Base-by-base conservation (phyloP, 1,140 invertebrate species). In the Latrodectus geometricus region DNA sequence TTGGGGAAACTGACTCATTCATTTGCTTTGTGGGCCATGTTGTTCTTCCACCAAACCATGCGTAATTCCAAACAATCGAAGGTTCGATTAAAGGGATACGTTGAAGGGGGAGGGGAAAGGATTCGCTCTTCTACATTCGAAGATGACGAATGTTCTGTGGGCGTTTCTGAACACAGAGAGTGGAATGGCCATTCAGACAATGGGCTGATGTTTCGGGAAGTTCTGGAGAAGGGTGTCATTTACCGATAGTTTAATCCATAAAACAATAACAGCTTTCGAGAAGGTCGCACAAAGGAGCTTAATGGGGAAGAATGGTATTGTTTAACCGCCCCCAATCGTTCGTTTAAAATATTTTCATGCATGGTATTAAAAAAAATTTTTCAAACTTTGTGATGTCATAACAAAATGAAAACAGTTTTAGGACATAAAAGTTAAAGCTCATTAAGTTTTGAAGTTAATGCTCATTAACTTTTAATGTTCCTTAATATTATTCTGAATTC, bases 81-180 rank as follows among this genome's bases (percentile, higher is more conserved):
- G 49, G 80, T 83, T 83, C 69, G 80, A 83, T 83, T 83, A 83
- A 73, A 74, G 68, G 68, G 21, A 20, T 35, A 75, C 52, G 74
- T 56, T 76, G 52, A 9, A 35, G 23, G 70, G 48, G 17, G 70
- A 48, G 17, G 23, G 54, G 50, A 50, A 50, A 74, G 72, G 23
- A 76, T 23, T 23, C 0, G 35, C 48, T n/a, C 12, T 48, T 17
- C 9, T 49, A 73, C 48, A 35, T 23, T 9, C 70, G 48, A 66
- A 69, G 12, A 72, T 52, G 68, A 70, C 49, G 68, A 56, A 72
- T 48, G 50, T 12, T 81, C n/a, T 14, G 54, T 61, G 54, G 54
- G 54, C 54, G 54, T 61, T 61, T 11, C 54, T 14, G 17, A 61
- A 11, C 17, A 8, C 17, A 14, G 54, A 61, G 54, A 14, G 54